These are phyloP conservation scores for Rotaria magnacalcarata DNA, from an alignment of 2,888 invertebrate species.

Conservation along the genomic window DNA sequence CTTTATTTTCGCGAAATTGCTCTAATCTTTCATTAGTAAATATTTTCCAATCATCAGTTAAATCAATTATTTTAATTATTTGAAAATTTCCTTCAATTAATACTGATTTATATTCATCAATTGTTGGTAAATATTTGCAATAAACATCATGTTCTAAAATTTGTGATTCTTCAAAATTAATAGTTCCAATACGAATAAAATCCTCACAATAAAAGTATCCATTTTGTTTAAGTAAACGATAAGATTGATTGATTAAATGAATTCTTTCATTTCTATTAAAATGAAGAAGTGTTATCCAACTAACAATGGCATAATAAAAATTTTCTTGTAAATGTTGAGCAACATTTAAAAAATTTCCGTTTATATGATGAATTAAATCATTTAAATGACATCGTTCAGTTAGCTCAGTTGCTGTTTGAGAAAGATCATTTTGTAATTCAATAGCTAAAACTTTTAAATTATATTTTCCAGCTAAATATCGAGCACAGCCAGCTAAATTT, in stretches of 20 bases:
- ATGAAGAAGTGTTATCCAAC: background rate
- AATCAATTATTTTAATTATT: background rate
- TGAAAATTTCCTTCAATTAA: background rate
- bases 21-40: background rate
- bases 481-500: background rate
- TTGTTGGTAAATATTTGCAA: background rate
- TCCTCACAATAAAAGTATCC: background rate
- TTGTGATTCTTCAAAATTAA: background rate
- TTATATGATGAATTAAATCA: background rate
- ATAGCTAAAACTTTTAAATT: background rate
- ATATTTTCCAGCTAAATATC: slow-evolving; percentile 5
- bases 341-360: background rate
- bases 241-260: background rate
- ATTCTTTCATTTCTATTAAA: background rate
- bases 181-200: background rate
- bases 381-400: background rate
- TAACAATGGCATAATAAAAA: background rate
- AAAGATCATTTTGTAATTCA: slow-evolving; percentile 23
- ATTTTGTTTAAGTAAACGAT: background rate
- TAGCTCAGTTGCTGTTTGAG: background rate
- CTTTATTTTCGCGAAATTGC: background rate
- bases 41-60: background rate
- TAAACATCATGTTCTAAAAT: background rate
- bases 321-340: background rate
- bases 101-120: background rate